Evolutionary conservation across 2,113 vertebrate species (phyloP).

Genomic region (Equus quagga): DNA sequence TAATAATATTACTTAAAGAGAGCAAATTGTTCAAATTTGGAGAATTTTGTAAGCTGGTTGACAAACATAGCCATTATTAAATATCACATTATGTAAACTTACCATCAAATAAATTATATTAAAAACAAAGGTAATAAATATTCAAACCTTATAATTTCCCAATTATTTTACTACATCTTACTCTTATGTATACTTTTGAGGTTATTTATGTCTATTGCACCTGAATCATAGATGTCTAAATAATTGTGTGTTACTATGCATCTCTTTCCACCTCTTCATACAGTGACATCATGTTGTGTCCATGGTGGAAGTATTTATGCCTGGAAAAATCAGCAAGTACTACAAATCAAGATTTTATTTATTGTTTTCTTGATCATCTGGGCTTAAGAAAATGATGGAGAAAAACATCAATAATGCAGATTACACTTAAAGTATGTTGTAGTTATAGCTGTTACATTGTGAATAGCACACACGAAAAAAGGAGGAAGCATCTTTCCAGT

Average conservation of each 20-base stretch:
- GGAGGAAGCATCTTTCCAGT: background rate
- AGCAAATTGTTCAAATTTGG: background rate
- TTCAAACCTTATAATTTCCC: background rate
- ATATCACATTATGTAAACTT: background rate
- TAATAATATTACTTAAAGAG: background rate
- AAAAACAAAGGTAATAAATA: background rate
- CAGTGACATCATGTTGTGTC: background rate
- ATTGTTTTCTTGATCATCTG: background rate
- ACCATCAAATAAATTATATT: background rate
- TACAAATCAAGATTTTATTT: background rate
- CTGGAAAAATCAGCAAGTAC: background rate
- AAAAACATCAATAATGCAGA: background rate
- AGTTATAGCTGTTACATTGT: background rate
- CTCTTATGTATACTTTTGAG: background rate
- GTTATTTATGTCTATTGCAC: background rate
- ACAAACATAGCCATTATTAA: background rate
- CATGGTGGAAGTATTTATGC: background rate
- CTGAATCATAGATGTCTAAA: background rate
- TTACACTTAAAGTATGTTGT: background rate
- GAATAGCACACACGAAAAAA: background rate
- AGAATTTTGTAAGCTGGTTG: background rate
- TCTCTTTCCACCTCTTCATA: background rate
- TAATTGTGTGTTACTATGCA: background rate
- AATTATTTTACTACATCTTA: background rate
- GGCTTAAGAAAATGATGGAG: background rate